Evolutionary conservation across 2,888 invertebrate species (phyloP).

Genomic region (Lagria hirta): DNA sequence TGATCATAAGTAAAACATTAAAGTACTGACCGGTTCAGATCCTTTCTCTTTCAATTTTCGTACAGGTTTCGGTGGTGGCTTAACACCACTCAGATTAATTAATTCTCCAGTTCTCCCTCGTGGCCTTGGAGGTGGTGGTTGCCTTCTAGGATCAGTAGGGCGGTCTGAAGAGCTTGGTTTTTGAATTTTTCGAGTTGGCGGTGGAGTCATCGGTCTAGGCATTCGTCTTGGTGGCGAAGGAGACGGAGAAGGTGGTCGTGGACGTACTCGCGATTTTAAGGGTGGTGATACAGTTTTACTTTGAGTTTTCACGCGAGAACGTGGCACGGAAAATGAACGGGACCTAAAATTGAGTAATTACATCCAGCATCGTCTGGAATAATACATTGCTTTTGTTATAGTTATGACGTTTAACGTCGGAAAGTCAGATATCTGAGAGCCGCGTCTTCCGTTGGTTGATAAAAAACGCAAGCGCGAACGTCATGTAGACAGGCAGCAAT

Average conservation of each 20-base stretch:
- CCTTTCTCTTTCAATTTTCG: conserved; percentile 52
- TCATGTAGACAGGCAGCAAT: no score
- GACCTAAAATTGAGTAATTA: no score
- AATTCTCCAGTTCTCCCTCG: conserved; percentile 56
- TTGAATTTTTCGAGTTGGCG: conserved; percentile 43
- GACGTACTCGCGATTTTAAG: conserved; percentile 58
- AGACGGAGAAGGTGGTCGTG: conserved; percentile 54
- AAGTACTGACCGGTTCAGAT: conserved; percentile 50
- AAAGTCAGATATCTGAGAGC: no score
- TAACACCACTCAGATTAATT: conserved; percentile 54
- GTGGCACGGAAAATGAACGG: conserved; percentile 62
- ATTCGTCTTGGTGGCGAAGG: conserved; percentile 58
- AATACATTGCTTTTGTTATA: background rate
- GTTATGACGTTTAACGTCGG: no score
- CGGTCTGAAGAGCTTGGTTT: conserved; percentile 43
- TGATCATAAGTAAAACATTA: no score
- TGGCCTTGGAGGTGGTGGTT: conserved; percentile 61
- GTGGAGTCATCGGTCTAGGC: conserved; percentile 57
- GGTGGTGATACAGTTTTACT: conserved; percentile 43
- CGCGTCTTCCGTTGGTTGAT: no score
- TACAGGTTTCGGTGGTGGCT: conserved; percentile 57
- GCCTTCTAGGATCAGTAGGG: conserved; percentile 56
- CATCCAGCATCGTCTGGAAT: background rate
- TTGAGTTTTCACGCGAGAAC: conserved; percentile 54
- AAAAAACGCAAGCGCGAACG: no score